Evolutionary conservation across 2,888 invertebrate genomes (phyloP), one percentile per base, ranked within the genome.

Genomic region (Prosopocoilus inquinatus): DNA sequence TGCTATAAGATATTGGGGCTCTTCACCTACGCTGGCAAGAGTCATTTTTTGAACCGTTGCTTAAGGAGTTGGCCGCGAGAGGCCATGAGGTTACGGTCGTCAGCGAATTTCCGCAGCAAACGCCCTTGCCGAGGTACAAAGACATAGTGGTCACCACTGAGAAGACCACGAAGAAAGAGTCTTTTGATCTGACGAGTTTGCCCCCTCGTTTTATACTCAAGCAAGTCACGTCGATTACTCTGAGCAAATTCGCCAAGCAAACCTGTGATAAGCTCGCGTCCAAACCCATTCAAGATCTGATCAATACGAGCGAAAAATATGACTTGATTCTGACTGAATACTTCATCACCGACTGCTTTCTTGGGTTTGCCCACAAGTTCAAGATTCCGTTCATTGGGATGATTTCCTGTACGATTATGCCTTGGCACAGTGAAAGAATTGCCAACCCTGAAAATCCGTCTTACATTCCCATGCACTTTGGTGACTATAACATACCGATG

Each of bases 61-160:
- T 89, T 47, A 79, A 78, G 47, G 85, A 82, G 63, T 70, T 90
- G 48, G 84, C 82, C 0, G 75, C 70, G 15, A 80, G 82, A 53
- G 89, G 88, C 1, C 88, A 90, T 66, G 80, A 85, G 57, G 72
- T 90, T 0, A 88, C 87, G 0, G 84, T 88, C 2, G 78, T 89
- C 41, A 86, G 87, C 7, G 82, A 84, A 67, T 87, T 84, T 58
- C 84, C 85, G 0, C 58, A 56, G 47, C 48, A 55, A 36, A 51
- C 20, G 1, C 48, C 60, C 7, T 32, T 62, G 3, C 48, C 45
- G 1, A 59, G 60, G 41, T 67, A 64, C 47, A 53, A 44, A 35
- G 66, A 66, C 47, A 48, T 65, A 3, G 44, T 15, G n/a, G 35
- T 67, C 34, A 43, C 51, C n/a, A 55, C 47, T 7, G 48, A 9